These are phyloP conservation scores for Neria commutata DNA, from an alignment of 2,888 invertebrate species.

Conservation along the genomic window DNA sequence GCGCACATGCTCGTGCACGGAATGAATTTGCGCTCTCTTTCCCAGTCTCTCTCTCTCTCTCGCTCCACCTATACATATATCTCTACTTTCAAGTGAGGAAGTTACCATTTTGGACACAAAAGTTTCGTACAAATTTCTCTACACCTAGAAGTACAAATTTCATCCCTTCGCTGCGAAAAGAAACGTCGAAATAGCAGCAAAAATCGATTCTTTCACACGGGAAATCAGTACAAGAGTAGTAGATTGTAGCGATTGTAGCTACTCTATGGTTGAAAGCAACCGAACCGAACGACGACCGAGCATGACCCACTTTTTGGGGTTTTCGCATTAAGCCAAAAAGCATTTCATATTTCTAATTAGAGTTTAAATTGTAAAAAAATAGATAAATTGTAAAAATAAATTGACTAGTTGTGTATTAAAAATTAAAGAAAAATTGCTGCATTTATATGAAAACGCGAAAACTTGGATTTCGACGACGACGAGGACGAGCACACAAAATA, in stretches of 20 bases:
- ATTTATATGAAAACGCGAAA: constrained; percentile 46
- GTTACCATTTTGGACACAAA: too few species aligned
- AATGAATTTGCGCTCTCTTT: too few species aligned
- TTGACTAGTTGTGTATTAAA: constrained; percentile 41
- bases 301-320: constrained; percentile 59
- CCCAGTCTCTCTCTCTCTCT: too few species aligned
- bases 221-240: neutral
- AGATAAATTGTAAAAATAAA: constrained; percentile 24
- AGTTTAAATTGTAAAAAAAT: constrained; percentile 35
- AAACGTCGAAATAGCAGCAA: neutral
- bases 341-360: constrained; percentile 46
- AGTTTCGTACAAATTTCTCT: too few species aligned
- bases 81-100: too few species aligned
- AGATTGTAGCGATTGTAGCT: constrained; percentile 2
- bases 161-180: neutral
- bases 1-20: too few species aligned
- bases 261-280: constrained; percentile 45
- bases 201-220: constrained; percentile 5
- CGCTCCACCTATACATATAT: too few species aligned
- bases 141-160: constrained; percentile 3
- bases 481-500: neutral
- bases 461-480: constrained; percentile 32
- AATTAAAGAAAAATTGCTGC: constrained; percentile 49
- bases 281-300: constrained; percentile 58
- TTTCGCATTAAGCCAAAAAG: constrained; percentile 57